phyloP scores from a whole-genome alignment of 2,888 invertebrate genomes.

The Philhelius pedissequus region DNA sequence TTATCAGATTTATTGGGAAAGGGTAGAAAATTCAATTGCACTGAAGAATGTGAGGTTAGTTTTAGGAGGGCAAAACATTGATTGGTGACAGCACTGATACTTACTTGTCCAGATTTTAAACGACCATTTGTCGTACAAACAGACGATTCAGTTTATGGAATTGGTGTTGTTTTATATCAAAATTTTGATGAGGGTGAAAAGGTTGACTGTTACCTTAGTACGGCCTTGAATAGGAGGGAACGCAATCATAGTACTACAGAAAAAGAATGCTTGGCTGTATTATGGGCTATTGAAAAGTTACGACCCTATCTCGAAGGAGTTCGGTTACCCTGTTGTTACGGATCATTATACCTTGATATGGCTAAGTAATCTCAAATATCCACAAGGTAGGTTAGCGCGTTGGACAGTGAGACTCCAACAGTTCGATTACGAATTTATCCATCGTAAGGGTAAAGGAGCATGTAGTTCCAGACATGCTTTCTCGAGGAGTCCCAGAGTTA shows the following conservation, averaged over 20 bases:
- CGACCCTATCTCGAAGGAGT: background rate
- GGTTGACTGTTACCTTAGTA: too few relatives aligned
- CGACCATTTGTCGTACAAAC: background rate
- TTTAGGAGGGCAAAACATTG: background rate
- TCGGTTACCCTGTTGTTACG: background rate
- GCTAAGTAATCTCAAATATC: too few relatives aligned
- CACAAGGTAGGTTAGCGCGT: too few relatives aligned
- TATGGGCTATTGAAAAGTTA: background rate
- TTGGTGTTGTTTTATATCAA: background rate
- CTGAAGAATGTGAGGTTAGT: background rate
- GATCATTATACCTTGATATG: background rate
- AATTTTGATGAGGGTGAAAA: background rate
- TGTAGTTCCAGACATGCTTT: too few relatives aligned
- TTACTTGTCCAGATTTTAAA: background rate
- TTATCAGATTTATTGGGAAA: background rate
- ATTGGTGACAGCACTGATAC: too few relatives aligned
- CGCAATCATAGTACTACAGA: background rate
- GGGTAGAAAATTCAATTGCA: too few relatives aligned
- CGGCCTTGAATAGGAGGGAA: background rate
- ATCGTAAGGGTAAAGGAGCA: too few relatives aligned
- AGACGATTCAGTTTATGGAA: background rate
- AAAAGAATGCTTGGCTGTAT: background rate
- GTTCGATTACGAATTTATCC: background rate
- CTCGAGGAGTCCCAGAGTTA: too few relatives aligned
- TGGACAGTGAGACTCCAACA: background rate